Base-by-base conservation (phyloP, 2,888 invertebrate species). In the Brachypalpus laphriformis region DNA sequence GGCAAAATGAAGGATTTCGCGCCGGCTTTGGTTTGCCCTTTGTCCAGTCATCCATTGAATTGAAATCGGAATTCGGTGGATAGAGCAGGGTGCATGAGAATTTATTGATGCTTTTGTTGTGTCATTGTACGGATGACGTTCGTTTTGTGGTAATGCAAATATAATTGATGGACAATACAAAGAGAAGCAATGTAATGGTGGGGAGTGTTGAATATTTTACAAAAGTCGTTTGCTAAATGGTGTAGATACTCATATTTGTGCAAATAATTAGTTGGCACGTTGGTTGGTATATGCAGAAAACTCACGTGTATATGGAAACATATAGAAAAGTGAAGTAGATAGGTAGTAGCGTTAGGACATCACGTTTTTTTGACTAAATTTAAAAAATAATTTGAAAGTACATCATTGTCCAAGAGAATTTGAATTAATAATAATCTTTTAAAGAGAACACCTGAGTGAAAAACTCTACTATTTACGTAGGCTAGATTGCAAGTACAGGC, bases 101-200 rank as follows among this genome's bases (percentile, higher is more conserved):
- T 82, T 77, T 82, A 82, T 72, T 72, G 66, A 77, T 47, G 77
- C 18, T 61, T 68, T 72, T 78, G 74, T 80, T 70, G 63, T 61
- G 45, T 20, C 61, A 56, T 61, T 72, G 78, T 72, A 20, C 47
- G 56, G 34, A 80, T 74, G 74, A 74, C 59, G 74, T 68, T 80
- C 74, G 63, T 78, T n/a, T 74, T 83, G 80, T 34, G 72, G 72
- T 83, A 74, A 80, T 77, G 80, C 74, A 74, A 74, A 80, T 83
- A 83, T 83, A 83, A 83, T 83, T 83, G 72, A 78, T 83, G 72
- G 54, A 40, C 71, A 51, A 16, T 34, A 28, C 9, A 47, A 37
- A 34, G 8, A 20, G 16, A n/a, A 25, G 20, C 9, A 42, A 16
- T 37, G 16, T n/a, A 7, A 37, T 61, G 40, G 9, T n/a, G 56